Evolutionary conservation across 2,888 invertebrate genomes (phyloP), one percentile per base, ranked within the genome.

Genomic region (Ectobius pallidus): DNA sequence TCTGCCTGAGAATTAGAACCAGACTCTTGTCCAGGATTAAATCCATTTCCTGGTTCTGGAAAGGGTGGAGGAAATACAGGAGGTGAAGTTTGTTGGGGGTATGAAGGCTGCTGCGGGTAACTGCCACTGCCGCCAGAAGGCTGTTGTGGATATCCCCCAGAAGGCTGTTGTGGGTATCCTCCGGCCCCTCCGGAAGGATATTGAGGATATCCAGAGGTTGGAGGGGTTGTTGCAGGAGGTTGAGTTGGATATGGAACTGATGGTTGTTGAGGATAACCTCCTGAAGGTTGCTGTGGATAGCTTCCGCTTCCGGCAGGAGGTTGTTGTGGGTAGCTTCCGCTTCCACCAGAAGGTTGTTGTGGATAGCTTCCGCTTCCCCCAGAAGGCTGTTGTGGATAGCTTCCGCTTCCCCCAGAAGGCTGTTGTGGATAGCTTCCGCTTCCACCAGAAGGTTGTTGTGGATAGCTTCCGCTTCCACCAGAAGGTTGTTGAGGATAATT

Each of bases 211-310:
- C 68, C 71, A 14, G 71, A 62, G n/a, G n/a, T n/a, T n/a, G n/a
- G n/a, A n/a, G n/a, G n/a, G n/a, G n/a, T n/a, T n/a, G n/a, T n/a
- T n/a, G n/a, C n/a, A 14, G 61, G 72, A 3, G 73, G 71, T 27
- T 68, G 75, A 14, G 65, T 69, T 2, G 74, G 71, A 3, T 75
- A 75, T 20, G 55, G 70, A 27, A 72, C 74, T 3, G 72, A 63
- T 27, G 74, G 69, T 0, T 71, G 75, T n/a, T n/a, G n/a, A n/a
- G n/a, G n/a, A 16, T 72, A 70, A 11, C 72, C 63, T 18, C 75
- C 72, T 3, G 61, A 27, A 27, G 72, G 69, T 16, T 69, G 42
- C 62, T 72, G 72, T 30, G 77, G 76, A 49, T 71, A 71, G 7
- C 58, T 70, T 49, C 39, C 69, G n/a, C n/a, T n/a, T n/a, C n/a